Conservation (phyloP, 64 coral and sea anemone species). For the Montipora efflorescens region DNA sequence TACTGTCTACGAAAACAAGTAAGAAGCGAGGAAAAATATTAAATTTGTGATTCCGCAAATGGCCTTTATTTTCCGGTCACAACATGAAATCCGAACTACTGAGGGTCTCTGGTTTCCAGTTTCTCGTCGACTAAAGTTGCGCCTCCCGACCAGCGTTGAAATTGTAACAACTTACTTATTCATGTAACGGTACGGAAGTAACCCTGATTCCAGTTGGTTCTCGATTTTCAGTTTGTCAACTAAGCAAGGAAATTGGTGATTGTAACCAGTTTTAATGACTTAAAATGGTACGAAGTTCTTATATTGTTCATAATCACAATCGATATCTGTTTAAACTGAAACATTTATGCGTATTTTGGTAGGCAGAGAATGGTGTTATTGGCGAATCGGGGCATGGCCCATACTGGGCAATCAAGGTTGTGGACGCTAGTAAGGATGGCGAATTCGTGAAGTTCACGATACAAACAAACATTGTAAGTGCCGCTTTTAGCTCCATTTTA, state of each 20-base stretch:
- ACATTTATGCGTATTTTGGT: background rate
- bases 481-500: background rate
- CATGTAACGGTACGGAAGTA: background rate
- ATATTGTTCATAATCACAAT: background rate
- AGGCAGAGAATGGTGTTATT: conserved; percentile 53
- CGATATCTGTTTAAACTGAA: background rate
- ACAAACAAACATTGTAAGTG: conserved; percentile 75
- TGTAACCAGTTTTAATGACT: conserved; percentile 5
- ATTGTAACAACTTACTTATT: too few species aligned
- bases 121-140: too few species aligned
- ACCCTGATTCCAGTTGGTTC: background rate
- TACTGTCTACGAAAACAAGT: too few species aligned
- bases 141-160: too few species aligned
- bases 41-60: too few species aligned
- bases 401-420: conserved; percentile 54
- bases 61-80: too few species aligned
- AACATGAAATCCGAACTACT: too few species aligned
- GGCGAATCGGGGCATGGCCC: background rate
- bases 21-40: too few species aligned
- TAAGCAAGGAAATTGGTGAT: background rate
- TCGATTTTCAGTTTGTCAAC: too few species aligned
- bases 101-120: too few species aligned
- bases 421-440: conserved; percentile 85
- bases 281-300: conserved; percentile 18
- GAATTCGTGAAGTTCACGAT: conserved; percentile 81